A percentile compares a stretch with the other conserved stretches of the same genome.
These are phyloP conservation scores for Nycticorax nycticorax DNA, from an alignment of 2,113 vertebrate species.

Conservation along the genomic window DNA sequence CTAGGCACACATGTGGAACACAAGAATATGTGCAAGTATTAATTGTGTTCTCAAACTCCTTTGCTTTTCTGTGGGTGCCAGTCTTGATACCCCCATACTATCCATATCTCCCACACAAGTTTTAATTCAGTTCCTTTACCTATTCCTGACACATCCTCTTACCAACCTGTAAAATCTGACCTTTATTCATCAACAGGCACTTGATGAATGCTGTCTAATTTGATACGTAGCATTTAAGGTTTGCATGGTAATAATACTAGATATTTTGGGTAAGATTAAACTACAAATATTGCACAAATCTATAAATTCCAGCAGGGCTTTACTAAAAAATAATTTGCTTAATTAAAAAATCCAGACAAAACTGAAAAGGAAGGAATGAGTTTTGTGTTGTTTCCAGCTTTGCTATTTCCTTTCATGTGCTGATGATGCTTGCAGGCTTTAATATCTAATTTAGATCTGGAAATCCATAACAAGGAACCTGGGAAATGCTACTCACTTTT, in stretches of 20 bases:
- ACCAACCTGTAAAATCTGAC: not conserved
- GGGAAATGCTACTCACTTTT: slow-evolving; percentile 8
- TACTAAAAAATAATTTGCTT: not conserved
- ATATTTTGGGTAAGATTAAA: not conserved
- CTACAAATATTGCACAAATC: not conserved
- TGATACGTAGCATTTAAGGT: not conserved
- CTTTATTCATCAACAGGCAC: not conserved
- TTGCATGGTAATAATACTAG: not conserved
- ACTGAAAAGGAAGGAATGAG: not conserved
- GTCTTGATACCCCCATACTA: not conserved
- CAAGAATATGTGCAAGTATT: not conserved
- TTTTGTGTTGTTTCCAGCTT: not conserved
- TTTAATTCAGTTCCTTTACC: not conserved
- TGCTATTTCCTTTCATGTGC: not conserved
- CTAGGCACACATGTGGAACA: not conserved
- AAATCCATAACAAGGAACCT: not conserved
- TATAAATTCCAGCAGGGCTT: not conserved
- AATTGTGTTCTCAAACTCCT: not conserved
- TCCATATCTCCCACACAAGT: not conserved
- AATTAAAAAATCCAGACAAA: not conserved
- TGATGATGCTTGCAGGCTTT: not conserved
- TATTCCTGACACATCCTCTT: not conserved
- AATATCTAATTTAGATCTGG: not conserved
- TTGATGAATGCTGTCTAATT: not conserved
- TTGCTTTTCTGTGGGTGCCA: not conserved